Percentiles rank a stretch among this genome's conserved stretches.
Conservation (phyloP, 1,140 invertebrate species). For the Drosophila teissieri region DNA sequence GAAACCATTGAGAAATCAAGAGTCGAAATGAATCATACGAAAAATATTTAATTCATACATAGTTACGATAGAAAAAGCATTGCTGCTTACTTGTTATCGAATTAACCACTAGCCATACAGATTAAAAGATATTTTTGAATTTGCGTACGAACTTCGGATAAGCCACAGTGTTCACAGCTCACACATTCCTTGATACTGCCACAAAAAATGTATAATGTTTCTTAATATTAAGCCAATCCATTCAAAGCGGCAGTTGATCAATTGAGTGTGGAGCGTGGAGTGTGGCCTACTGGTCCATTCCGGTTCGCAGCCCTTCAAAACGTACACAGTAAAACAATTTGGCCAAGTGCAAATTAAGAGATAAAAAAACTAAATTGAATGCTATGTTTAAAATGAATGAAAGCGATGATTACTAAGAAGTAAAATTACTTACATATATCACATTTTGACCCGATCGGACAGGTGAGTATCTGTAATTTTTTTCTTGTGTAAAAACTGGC, state of each 20-base stretch:
- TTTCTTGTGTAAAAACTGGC: conserved; percentile 8
- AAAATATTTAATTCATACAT: no score
- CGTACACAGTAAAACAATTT: conserved; percentile 5
- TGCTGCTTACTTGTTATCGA: background rate
- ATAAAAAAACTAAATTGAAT: background rate
- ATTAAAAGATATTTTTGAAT: background rate
- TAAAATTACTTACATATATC: no score
- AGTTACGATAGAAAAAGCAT: no score
- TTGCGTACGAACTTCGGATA: background rate
- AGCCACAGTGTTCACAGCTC: conserved; percentile 51
- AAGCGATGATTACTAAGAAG: no score
- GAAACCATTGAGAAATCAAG: no score
- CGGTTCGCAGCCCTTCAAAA: conserved; percentile 47
- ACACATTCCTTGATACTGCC: conserved; percentile 42
- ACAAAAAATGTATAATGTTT: background rate
- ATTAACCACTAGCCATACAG: no score
- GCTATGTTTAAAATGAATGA: no score
- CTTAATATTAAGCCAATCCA: conserved; percentile 3
- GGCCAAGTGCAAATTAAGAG: background rate
- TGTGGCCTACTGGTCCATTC: conserved; percentile 44
- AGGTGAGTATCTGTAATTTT: no score
- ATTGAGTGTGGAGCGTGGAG: conserved; percentile 38
- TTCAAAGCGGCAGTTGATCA: conserved; percentile 48
- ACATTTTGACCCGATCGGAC: no score
- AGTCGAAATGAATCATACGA: no score